Base-by-base conservation (phyloP, 2,797 vertebrate genomes). In the Dallia pectoralis region DNA sequence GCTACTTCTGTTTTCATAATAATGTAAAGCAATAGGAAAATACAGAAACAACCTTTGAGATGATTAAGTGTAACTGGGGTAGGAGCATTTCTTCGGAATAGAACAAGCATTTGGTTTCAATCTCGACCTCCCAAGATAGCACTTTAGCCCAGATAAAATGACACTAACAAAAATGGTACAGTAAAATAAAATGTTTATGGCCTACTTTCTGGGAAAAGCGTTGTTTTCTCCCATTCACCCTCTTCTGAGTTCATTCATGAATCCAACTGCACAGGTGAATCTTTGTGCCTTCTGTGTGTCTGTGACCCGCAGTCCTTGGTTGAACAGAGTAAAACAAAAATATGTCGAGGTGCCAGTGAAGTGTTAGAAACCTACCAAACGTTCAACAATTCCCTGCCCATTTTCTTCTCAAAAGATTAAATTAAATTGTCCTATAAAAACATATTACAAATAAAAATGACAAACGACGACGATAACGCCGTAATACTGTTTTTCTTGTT, bases 401-500 rank as follows among this genome's bases (percentile, higher is more conserved):
- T 65, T 44, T 72, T 73, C 44, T 79, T 71, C 70, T 68, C 51
- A 3, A 77, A 73, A 81, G 36, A 15, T 66, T 47, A 51, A n/a
- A 64, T 75, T 74, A 71, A 72, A 67, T 74, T 32, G 56, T 63
- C 76, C 81, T 85, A 86, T 80, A 85, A 84, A 81, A 80, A 74
- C 69, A 79, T 71, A 82, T 81, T 82, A 83, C 73, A 14, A 81
- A 74, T 79, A 81, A 79, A 84, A 83, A 79, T 67, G 80, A 86
- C 78, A 84, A 87, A 84, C 75, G 82, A 85, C 82, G 64, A 64
- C 30, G 70, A 63, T 66, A 67, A 67, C 67, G 63, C 53, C 61
- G 77, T 87, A 86, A 87, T 83, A 87, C 84, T 87, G 87, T 77
- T 80, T 82, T 85, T 74, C 82, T 75, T 69, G 61, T 81, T 73